These are phyloP conservation scores for Drosophila pseudotalamancana DNA, from an alignment of 2,888 invertebrate genomes.

Conservation along the genomic window DNA sequence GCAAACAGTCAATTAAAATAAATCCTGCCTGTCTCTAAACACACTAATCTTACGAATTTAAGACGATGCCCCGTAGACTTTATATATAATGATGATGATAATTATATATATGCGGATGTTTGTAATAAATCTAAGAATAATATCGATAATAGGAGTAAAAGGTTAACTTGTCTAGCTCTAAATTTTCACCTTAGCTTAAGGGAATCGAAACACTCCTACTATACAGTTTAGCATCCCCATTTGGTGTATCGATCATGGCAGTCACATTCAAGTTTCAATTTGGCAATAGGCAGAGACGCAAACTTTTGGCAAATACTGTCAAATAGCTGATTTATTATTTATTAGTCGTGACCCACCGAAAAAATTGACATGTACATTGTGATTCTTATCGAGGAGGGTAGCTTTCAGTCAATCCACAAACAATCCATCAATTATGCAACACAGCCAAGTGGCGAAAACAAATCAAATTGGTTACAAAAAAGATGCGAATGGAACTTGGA, in stretches of 20 bases:
- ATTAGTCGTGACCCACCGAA: slow-evolving; percentile 37
- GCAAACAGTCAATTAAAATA: slow-evolving; percentile 1
- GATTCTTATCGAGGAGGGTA: slow-evolving; percentile 18
- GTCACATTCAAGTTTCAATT: slow-evolving; percentile 56
- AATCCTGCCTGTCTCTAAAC: not conserved
- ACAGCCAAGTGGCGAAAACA: slow-evolving; percentile 57
- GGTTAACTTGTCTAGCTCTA: too few relatives aligned
- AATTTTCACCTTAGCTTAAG: too few relatives aligned
- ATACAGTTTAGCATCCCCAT: not conserved
- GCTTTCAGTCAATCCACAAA: slow-evolving; percentile 21
- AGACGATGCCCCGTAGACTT: not conserved
- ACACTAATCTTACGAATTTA: not conserved
- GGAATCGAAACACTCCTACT: not conserved
- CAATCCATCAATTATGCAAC: slow-evolving; percentile 76
- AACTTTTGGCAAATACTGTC: slow-evolving; percentile 52
- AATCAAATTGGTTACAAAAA: slow-evolving; percentile 43
- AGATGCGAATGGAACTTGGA: slow-evolving; percentile 31
- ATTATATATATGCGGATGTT: too few relatives aligned
- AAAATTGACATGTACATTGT: slow-evolving; percentile 14
- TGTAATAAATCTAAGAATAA: too few relatives aligned
- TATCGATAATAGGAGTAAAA: too few relatives aligned
- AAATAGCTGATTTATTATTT: slow-evolving; percentile 65
- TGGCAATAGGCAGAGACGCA: slow-evolving; percentile 17
- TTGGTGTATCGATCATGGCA: slow-evolving; percentile 43
- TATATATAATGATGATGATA: not conserved